Conservation (phyloP, 1,140 invertebrate species). For the Hyles vespertilio region DNA sequence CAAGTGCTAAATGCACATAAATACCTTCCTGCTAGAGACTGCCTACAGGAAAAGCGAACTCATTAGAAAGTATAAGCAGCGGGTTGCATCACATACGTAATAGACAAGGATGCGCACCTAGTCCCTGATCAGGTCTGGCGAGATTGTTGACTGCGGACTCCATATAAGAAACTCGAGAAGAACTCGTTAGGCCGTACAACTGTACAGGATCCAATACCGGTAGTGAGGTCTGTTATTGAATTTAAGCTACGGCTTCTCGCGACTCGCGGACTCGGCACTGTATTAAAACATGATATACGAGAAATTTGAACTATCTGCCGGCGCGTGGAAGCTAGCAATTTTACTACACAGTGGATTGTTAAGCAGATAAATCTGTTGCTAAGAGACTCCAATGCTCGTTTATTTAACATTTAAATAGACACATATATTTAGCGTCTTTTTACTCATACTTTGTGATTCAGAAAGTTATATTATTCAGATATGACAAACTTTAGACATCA, state of each 20-base stretch:
- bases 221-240: slow-evolving; percentile 13
- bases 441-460: no score
- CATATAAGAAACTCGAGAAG: slow-evolving; percentile 18
- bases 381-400: no score
- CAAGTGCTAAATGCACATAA: slow-evolving; percentile 23
- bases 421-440: no score
- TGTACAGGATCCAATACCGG: slow-evolving; percentile 12
- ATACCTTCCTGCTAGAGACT: slow-evolving; percentile 28
- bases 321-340: no score
- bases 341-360: no score
- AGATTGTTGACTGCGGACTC: slow-evolving; percentile 27
- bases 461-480: no score
- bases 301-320: no score
- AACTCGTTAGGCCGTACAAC: slow-evolving; percentile 15
- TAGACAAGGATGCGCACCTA: slow-evolving; percentile 31
- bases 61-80: slow-evolving; percentile 50
- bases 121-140: slow-evolving; percentile 26
- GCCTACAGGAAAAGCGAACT: slow-evolving; percentile 38
- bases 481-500: no score
- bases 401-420: no score
- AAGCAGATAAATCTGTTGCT: no score
- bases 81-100: slow-evolving; percentile 36
- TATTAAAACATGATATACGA: no score
- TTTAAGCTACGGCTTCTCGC: slow-evolving; percentile 4
- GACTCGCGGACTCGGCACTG: no score